Conservation (phyloP, 1,140 invertebrate species). For the Brachionus sp. region DNA sequence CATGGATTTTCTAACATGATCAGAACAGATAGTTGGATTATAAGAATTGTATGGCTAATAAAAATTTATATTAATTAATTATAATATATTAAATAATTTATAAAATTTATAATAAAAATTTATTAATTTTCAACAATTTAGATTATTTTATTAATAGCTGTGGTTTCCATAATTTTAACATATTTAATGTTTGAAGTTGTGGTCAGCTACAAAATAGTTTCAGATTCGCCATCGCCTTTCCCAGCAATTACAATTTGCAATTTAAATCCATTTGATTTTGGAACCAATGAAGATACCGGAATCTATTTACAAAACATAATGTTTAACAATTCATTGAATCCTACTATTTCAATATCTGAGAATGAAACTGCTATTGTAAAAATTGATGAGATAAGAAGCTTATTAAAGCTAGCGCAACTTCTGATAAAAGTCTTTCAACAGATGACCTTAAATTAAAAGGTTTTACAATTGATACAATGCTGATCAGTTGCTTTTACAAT, state of each 20-base stretch:
- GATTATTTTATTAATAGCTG: background rate
- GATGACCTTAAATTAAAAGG: background rate
- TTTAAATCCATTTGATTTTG: constrained; percentile 10
- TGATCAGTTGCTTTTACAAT: constrained; percentile 44
- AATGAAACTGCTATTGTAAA: background rate
- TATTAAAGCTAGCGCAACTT: background rate
- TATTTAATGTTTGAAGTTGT: background rate
- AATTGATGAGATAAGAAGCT: background rate
- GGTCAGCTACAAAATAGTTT: background rate
- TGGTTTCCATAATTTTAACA: background rate
- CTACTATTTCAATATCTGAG: background rate
- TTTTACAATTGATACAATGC: constrained; percentile 27
- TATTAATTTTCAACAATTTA: background rate
- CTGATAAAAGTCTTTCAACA: background rate
- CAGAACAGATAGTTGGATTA: constrained; percentile 39
- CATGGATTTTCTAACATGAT: constrained; percentile 38
- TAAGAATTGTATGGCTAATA: constrained; percentile 10
- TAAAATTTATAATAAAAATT: background rate
- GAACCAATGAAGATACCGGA: background rate
- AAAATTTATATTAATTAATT: no score
- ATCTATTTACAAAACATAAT: background rate
- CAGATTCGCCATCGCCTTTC: background rate
- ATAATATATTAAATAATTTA: no score
- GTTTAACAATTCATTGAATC: background rate
- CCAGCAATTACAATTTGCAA: constrained; percentile 44